Percentiles rank a stretch among this genome's conserved stretches.
Conservation (phyloP, 1,140 invertebrate species). For the Nymphalis io region DNA sequence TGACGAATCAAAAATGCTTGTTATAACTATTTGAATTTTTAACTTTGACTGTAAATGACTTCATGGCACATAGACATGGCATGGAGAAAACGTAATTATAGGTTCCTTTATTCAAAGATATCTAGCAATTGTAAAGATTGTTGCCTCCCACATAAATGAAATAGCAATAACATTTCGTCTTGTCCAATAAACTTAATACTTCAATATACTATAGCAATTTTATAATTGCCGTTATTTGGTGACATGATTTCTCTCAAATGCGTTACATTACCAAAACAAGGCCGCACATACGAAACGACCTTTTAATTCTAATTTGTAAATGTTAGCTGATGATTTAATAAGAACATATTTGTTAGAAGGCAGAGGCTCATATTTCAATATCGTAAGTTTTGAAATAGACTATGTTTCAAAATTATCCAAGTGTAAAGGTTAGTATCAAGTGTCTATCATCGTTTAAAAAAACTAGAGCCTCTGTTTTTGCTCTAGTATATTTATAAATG, state of each 20-base stretch:
- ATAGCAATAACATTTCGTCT: background rate
- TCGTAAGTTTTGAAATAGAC: slow-evolving; percentile 26
- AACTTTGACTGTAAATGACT: too few species aligned
- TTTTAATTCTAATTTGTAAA: background rate
- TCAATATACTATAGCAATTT: background rate
- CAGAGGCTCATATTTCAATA: slow-evolving; percentile 18
- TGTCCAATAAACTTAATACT: background rate
- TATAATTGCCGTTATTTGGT: background rate
- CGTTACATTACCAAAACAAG: background rate
- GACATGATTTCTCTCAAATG: background rate
- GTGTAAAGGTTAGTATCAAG: slow-evolving; percentile 32
- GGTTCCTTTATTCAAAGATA: too few species aligned
- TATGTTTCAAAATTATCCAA: slow-evolving; percentile 32
- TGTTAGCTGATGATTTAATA: slow-evolving; percentile 1
- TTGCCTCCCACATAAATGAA: background rate
- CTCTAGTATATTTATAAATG: background rate
- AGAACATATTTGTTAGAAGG: slow-evolving; percentile 15
- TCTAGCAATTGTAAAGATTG: too few species aligned
- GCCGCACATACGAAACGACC: background rate
- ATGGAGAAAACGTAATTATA: background rate
- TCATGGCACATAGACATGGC: too few species aligned
- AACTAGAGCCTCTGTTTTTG: slow-evolving; percentile 31
- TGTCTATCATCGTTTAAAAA: slow-evolving; percentile 15
- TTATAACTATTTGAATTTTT: too few species aligned
- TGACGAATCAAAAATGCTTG: too few species aligned